These are phyloP conservation scores for Bos taurus DNA, from an alignment of 2,113 vertebrate species.

Conservation along the genomic window DNA sequence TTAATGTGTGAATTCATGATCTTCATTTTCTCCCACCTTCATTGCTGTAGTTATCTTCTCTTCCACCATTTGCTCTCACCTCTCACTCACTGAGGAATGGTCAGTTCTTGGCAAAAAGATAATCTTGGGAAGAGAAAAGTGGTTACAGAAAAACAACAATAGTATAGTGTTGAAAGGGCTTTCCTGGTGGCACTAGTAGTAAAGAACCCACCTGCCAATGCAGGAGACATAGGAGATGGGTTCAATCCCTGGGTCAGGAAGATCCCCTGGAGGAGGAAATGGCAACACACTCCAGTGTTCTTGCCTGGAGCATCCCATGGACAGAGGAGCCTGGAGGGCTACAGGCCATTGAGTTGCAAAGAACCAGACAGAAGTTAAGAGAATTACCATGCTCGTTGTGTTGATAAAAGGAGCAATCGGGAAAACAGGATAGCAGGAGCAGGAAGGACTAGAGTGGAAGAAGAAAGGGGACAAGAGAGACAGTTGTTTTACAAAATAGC, in stretches of 20 bases:
- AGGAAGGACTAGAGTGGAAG: background rate
- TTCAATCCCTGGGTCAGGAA: background rate
- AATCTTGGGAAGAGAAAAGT: background rate
- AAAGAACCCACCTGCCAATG: background rate
- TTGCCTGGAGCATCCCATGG: background rate
- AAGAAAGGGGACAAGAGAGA: background rate
- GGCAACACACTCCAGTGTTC: background rate
- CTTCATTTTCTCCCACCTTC: background rate
- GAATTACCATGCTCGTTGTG: fast-evolving
- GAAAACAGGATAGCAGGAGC: background rate
- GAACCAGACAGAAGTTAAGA: background rate
- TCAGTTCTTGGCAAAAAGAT: background rate
- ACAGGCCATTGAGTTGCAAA: background rate
- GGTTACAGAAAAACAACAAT: background rate
- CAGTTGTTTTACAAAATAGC: background rate
- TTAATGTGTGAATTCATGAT: no score
- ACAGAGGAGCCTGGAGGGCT: background rate
- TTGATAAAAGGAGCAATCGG: background rate
- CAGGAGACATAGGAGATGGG: background rate
- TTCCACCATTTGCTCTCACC: background rate
- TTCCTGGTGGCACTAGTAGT: background rate
- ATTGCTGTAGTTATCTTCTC: background rate
- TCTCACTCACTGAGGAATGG: background rate
- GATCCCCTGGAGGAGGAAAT: background rate
- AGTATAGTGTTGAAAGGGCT: background rate